Conservation (phyloP, 2,797 vertebrate species). For the Orientallactaga sibirica region DNA sequence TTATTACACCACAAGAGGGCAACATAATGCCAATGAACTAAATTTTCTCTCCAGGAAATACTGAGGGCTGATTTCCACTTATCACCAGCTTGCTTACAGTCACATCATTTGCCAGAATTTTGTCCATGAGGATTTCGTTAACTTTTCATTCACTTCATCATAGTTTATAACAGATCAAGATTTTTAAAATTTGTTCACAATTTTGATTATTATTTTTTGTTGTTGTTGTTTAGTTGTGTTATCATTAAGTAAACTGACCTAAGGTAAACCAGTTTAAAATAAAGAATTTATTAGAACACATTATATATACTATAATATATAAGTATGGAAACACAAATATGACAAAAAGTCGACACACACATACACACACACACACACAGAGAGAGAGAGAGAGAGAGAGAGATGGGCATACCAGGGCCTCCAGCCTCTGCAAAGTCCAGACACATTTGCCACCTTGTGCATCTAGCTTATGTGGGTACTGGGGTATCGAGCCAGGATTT, state of each 20-base stretch:
- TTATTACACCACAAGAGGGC: slow-evolving; percentile 42
- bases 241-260: neutral
- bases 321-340: neutral
- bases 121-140: neutral
- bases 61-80: neutral
- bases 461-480: too few relatives aligned
- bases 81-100: neutral
- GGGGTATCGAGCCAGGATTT: too few relatives aligned
- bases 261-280: neutral
- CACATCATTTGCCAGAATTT: neutral
- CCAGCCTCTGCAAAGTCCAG: too few relatives aligned
- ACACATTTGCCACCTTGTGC: too few relatives aligned
- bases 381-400: too few relatives aligned
- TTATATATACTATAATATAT: neutral
- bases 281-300: neutral
- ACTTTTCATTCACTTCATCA: neutral
- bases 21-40: neutral
- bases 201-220: neutral
- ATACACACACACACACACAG: too few relatives aligned
- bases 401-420: too few relatives aligned
- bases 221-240: neutral
- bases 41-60: neutral
- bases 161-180: neutral
- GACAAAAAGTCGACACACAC: neutral
- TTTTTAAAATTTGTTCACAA: neutral